These are phyloP conservation scores for Fragum sueziense DNA, from an alignment of 2,888 invertebrate genomes.

Conservation along the genomic window DNA sequence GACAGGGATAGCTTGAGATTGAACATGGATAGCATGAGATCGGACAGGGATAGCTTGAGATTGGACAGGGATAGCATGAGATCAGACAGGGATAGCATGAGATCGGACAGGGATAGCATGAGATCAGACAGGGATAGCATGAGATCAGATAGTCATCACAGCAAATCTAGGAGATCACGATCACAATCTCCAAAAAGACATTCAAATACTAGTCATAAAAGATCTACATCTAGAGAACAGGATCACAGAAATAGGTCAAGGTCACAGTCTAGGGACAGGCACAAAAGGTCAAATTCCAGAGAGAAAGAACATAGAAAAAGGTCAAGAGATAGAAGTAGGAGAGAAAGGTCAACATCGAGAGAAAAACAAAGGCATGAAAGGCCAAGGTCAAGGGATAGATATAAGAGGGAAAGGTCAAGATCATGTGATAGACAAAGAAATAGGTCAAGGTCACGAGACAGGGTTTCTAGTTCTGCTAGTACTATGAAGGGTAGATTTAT, in stretches of 20 bases:
- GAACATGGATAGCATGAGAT: not conserved
- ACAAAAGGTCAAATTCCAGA: not conserved
- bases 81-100: too few relatives aligned
- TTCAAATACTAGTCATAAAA: slow-evolving; percentile 1
- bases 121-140: not conserved
- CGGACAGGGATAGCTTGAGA: too few relatives aligned
- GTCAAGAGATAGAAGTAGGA: slow-evolving; percentile 16
- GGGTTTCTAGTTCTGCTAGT: not conserved
- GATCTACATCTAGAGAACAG: not conserved
- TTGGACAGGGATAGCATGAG: too few relatives aligned
- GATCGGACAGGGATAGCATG: slow-evolving; percentile 54
- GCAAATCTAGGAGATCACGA: slow-evolving; percentile 6
- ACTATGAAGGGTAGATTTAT: slow-evolving; percentile 56
- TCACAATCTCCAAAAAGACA: slow-evolving; percentile 12
- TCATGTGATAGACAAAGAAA: slow-evolving; percentile 43
- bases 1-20: slow-evolving; percentile 33
- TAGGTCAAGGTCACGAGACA: slow-evolving; percentile 48
- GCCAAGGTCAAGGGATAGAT: slow-evolving; percentile 47
- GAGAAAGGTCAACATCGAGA: slow-evolving; percentile 14
- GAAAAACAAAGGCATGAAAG: slow-evolving; percentile 24
- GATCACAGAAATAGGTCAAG: slow-evolving; percentile 13
- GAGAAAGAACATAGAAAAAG: slow-evolving; percentile 17
- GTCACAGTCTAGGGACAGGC: slow-evolving; percentile 22
- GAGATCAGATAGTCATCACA: not conserved
- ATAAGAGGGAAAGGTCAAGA: slow-evolving; percentile 50